Evolutionary conservation across 2,888 invertebrate species (phyloP).

Genomic region (Actias luna): DNA sequence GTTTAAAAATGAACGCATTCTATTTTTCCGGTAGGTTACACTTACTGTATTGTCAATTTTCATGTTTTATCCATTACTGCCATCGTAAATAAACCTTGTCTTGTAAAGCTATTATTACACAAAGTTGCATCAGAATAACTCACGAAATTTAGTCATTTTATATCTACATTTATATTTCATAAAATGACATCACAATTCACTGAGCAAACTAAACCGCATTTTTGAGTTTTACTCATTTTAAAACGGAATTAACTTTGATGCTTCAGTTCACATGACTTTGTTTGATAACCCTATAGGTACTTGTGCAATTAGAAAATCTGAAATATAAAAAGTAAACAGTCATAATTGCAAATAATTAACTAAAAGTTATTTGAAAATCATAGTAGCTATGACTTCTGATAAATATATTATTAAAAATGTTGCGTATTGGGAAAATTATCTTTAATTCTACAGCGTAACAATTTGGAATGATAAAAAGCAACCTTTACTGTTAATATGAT

Average conservation of each 20-base stretch:
- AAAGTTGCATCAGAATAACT: background rate
- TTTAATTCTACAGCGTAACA: too few species aligned
- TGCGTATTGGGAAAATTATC: too few species aligned
- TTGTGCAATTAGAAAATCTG: too few species aligned
- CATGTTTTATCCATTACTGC: background rate
- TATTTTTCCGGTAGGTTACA: background rate
- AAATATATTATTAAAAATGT: too few species aligned
- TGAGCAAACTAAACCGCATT: background rate
- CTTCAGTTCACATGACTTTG: background rate
- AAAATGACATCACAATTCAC: background rate
- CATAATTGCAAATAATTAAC: too few species aligned
- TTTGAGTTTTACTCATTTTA: background rate
- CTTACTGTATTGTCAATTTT: background rate
- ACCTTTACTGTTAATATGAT: too few species aligned
- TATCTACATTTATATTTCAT: background rate
- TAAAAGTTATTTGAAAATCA: too few species aligned
- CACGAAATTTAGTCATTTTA: background rate
- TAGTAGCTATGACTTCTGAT: too few species aligned
- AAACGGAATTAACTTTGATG: background rate
- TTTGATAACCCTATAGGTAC: background rate
- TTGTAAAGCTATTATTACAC: background rate
- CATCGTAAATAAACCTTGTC: background rate
- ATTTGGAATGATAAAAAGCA: too few species aligned
- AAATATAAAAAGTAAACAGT: too few species aligned
- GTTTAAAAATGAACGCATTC: background rate